phyloP scores from a whole-genome alignment of 2,888 invertebrate species.

The Caenorhabditis afra region DNA sequence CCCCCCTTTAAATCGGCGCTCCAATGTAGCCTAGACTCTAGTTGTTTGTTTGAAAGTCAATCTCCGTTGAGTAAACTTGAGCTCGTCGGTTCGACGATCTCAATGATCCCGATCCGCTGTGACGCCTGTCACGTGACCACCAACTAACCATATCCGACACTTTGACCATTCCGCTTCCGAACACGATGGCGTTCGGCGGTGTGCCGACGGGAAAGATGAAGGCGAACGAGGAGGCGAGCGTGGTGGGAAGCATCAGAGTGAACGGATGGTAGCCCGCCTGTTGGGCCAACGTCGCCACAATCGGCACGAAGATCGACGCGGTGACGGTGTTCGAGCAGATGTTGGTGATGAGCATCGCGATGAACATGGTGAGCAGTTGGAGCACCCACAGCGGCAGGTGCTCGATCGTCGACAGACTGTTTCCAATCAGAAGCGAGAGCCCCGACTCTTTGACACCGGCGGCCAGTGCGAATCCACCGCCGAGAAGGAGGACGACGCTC shows the following conservation, averaged over 20 bases:
- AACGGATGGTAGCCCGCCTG: constrained; percentile 70
- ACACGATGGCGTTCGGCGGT: constrained; percentile 92
- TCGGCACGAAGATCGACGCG: constrained; percentile 90
- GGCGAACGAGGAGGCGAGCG: constrained; percentile 83
- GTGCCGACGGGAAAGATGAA: constrained; percentile 86
- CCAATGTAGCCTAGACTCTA: no score
- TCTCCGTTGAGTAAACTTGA: no score
- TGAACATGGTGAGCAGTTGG: constrained; percentile 86
- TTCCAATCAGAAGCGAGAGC: constrained; percentile 87
- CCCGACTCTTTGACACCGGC: constrained; percentile 84
- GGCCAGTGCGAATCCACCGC: constrained; percentile 79
- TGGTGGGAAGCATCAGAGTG: constrained; percentile 83
- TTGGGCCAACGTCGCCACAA: constrained; percentile 84
- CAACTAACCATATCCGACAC: constrained; percentile 74
- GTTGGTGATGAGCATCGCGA: constrained; percentile 90
- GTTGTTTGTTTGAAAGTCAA: no score
- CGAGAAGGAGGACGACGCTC: constrained; percentile 77
- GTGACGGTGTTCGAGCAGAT: constrained; percentile 90
- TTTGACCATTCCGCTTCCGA: constrained; percentile 72
- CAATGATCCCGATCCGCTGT: no score
- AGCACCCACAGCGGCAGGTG: constrained; percentile 85
- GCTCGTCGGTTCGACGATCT: no score
- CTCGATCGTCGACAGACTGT: constrained; percentile 86
- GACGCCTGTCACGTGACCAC: no score
- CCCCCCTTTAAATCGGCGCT: no score